Evolutionary conservation across 2,113 vertebrate species (phyloP).

Genomic region (Octodon degus): DNA sequence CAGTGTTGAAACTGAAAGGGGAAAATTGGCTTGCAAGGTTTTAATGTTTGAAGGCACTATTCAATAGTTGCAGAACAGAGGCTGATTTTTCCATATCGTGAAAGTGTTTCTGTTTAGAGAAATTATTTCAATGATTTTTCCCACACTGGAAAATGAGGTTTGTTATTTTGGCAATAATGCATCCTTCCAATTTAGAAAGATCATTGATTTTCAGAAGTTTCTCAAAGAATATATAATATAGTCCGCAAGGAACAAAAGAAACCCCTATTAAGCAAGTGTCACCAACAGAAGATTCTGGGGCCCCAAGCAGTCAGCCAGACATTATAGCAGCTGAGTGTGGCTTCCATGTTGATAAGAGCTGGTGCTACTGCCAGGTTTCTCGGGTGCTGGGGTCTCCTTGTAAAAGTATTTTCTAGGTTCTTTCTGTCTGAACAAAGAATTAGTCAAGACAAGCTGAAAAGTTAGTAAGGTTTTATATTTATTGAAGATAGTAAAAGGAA

Average conservation of each 20-base stretch:
- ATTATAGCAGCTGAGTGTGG: no score
- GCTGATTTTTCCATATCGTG: conserved; percentile 55
- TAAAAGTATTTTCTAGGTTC: background rate
- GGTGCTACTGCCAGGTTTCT: background rate
- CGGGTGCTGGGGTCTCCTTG: background rate
- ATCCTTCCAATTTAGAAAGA: conserved; percentile 59
- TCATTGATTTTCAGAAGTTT: conserved; percentile 58
- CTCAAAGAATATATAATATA: background rate
- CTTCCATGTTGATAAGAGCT: no score
- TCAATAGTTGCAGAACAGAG: conserved; percentile 64
- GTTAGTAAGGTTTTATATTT: background rate
- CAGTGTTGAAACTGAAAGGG: conserved; percentile 75
- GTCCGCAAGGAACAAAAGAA: background rate
- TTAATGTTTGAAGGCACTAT: conserved; percentile 53
- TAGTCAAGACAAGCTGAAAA: background rate
- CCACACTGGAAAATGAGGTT: conserved; percentile 57
- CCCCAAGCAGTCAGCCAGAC: background rate
- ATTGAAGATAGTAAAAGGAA: background rate
- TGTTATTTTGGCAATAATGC: conserved; percentile 62
- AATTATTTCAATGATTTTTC: conserved; percentile 64
- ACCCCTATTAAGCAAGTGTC: background rate
- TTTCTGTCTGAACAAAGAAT: background rate
- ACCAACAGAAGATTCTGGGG: background rate
- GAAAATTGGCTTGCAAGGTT: conserved; percentile 71
- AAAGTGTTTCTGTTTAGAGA: conserved; percentile 70